Evolutionary conservation across 1,140 invertebrate genomes (phyloP).

Genomic region (Bilobella aurantiaca): DNA sequence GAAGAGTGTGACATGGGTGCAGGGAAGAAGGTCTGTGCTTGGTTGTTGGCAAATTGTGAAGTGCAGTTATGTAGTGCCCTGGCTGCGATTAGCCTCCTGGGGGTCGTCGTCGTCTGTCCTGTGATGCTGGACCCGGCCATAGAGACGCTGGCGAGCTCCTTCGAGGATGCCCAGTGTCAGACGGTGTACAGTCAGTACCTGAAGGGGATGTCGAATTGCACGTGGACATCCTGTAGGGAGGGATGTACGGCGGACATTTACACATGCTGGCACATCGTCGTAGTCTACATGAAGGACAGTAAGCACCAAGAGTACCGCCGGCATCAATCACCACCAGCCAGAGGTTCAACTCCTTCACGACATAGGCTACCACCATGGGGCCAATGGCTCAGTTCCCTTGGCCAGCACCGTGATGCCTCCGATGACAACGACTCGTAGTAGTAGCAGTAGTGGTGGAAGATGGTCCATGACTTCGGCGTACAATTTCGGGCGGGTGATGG

Average conservation of each 20-base stretch:
- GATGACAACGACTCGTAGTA: no score
- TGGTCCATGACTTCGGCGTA: no score
- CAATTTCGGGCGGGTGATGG: no score
- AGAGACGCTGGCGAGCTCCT: constrained; percentile 35
- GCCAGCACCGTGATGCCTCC: no score
- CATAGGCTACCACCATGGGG: no score
- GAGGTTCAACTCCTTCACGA: not conserved
- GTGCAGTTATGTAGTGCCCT: constrained; percentile 33
- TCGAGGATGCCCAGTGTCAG: constrained; percentile 35
- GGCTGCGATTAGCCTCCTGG: constrained; percentile 32
- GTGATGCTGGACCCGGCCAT: constrained; percentile 36
- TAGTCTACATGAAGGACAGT: no score
- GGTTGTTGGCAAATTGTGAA: constrained; percentile 35
- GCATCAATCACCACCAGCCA: not conserved
- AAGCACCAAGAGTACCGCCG: no score
- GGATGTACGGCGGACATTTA: constrained; percentile 38
- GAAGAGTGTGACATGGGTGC: no score
- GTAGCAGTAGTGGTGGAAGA: no score
- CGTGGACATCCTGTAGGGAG: constrained; percentile 38
- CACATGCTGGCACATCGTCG: constrained; percentile 37
- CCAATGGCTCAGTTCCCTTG: no score
- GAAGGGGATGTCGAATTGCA: constrained; percentile 36
- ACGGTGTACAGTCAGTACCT: constrained; percentile 33
- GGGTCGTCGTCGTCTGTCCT: constrained; percentile 33
- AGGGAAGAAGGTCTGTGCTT: constrained; percentile 30